Evolutionary conservation across 2,113 vertebrate species (phyloP).

Genomic region (Coreoperca whiteheadi): DNA sequence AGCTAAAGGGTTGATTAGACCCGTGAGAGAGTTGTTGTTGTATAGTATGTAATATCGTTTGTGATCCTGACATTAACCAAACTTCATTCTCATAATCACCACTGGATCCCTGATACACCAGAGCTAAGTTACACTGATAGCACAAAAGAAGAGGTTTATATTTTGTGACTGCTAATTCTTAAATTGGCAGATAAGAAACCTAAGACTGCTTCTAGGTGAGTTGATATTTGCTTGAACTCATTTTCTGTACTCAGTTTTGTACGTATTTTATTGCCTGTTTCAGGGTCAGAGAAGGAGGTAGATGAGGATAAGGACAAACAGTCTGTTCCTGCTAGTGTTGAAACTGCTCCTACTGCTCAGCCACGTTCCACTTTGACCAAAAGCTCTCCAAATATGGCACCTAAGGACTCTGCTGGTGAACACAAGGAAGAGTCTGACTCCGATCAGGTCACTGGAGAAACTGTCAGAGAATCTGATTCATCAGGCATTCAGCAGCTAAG

Average conservation of each 20-base stretch:
- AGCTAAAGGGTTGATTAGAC: no score
- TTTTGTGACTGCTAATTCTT: no score
- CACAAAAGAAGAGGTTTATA: no score
- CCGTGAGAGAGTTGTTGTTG: no score
- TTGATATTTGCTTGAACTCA: no score
- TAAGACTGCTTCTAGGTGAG: background rate
- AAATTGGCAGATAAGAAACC: background rate
- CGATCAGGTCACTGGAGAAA: background rate
- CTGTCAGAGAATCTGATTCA: background rate
- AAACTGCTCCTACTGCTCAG: background rate
- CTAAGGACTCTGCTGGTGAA: background rate
- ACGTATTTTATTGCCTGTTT: conserved; percentile 15
- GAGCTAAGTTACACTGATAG: no score
- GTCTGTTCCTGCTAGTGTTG: background rate
- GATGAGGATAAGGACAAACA: background rate
- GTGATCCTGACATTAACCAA: no score
- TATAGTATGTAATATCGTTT: no score
- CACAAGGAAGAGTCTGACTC: background rate
- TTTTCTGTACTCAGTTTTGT: background rate
- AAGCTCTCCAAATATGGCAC: background rate
- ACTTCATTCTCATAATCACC: no score
- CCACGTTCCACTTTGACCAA: background rate
- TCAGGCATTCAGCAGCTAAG: fast-evolving
- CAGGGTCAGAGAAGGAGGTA: background rate
- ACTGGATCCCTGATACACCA: no score